These are phyloP conservation scores for Anguilla marmorata DNA, from an alignment of 2,797 vertebrate species.

Conservation along the genomic window DNA sequence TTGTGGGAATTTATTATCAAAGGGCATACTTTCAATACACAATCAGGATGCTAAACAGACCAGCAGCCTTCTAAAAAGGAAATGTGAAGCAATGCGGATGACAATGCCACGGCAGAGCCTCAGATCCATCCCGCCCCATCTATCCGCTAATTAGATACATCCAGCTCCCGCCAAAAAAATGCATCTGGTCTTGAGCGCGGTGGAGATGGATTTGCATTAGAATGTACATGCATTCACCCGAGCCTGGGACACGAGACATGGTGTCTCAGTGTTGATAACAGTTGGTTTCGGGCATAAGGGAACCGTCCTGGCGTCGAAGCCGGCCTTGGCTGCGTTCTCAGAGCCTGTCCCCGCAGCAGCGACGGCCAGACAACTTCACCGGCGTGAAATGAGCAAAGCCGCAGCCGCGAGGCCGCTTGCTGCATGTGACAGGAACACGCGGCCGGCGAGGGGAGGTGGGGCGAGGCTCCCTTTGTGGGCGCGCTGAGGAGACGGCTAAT, in stretches of 20 bases:
- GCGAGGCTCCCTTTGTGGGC: background rate
- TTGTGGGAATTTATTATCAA: background rate
- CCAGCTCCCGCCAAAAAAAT: background rate
- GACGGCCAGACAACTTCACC: background rate
- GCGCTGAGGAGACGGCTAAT: constrained; percentile 20
- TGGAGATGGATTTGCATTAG: background rate
- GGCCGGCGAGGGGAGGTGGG: background rate
- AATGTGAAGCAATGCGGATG: background rate
- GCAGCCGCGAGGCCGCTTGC: background rate
- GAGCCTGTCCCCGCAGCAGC: background rate
- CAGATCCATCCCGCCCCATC: background rate
- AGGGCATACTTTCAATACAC: background rate
- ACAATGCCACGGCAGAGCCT: background rate
- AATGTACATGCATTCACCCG: no score
- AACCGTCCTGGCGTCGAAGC: background rate
- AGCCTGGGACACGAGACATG: background rate
- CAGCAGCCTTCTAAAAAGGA: no score
- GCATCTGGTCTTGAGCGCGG: background rate
- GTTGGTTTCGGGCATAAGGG: background rate
- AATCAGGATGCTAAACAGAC: background rate
- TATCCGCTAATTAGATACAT: background rate
- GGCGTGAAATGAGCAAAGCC: background rate
- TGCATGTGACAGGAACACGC: background rate
- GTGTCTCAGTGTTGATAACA: background rate
- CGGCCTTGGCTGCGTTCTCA: background rate